Percentiles rank a stretch among this genome's conserved stretches.
Conservation (phyloP, 2,888 invertebrate genomes). For the Acanthococcus lagerstroemiae region DNA sequence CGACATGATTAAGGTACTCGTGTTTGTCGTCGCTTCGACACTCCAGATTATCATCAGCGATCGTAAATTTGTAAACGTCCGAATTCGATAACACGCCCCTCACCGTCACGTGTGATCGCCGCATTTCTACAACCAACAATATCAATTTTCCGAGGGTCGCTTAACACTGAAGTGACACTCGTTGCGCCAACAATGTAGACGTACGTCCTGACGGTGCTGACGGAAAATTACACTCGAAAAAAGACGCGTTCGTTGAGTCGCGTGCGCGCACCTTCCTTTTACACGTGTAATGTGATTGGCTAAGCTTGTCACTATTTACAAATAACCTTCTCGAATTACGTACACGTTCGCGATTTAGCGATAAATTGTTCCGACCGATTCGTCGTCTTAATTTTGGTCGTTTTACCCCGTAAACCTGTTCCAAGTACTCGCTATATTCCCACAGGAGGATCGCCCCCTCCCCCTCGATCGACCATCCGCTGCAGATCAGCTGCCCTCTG, state of each 20-base stretch:
- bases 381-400: no score
- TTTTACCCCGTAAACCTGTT: no score
- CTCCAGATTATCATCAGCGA: background rate
- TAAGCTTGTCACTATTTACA: conserved; percentile 25
- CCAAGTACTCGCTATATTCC: no score
- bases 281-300: conserved; percentile 17
- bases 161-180: conserved; percentile 18
- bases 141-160: conserved; percentile 22
- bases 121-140: conserved; percentile 6
- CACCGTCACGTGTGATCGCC: background rate
- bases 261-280: conserved; percentile 13
- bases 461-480: no score
- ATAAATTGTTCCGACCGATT: no score
- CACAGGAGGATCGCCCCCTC: no score
- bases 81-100: background rate
- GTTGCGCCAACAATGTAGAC: background rate
- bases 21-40: no score
- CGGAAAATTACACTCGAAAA: conserved; percentile 19
- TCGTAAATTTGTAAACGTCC: background rate
- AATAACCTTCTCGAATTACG: conserved; percentile 15
- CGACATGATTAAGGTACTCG: no score
- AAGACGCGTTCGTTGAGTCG: conserved; percentile 13
- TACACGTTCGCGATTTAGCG: background rate
- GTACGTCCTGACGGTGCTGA: conserved; percentile 6
- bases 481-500: no score